These are phyloP conservation scores for Branchellion lobata DNA, from an alignment of 2,888 invertebrate genomes.

Conservation along the genomic window DNA sequence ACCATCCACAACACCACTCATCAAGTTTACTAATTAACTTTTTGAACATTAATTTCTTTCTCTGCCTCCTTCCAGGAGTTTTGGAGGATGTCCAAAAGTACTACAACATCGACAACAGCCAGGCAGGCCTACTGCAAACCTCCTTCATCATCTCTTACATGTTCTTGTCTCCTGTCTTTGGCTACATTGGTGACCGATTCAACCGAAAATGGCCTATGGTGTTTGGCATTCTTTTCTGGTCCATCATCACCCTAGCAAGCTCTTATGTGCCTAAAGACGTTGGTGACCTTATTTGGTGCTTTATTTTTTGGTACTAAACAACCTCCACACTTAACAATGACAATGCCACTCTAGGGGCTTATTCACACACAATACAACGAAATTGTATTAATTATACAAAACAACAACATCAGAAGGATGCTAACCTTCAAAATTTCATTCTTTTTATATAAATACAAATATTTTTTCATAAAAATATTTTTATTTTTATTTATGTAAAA, in stretches of 20 bases:
- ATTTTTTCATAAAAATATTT: too few species aligned
- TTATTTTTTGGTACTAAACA: too few species aligned
- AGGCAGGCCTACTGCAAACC: conserved; percentile 85
- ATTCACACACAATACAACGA: too few species aligned
- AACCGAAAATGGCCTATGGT: conserved; percentile 87
- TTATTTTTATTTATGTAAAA: too few species aligned
- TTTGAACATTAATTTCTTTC: too few species aligned
- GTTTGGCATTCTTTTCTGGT: conserved; percentile 89
- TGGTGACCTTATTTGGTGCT: conserved; percentile 31
- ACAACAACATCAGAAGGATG: too few species aligned
- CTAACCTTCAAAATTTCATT: too few species aligned
- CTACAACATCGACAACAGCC: conserved; percentile 62
- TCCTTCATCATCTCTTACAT: conserved; percentile 95
- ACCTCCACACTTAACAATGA: too few species aligned
- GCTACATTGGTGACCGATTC: conserved; percentile 94
- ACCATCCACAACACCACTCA: not conserved
- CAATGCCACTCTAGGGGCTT: too few species aligned
- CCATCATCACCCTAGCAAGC: conserved; percentile 85
- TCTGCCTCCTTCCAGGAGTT: conserved; percentile 51
- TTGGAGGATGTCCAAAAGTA: conserved; percentile 49
- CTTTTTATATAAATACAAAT: too few species aligned
- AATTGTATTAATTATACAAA: too few species aligned
- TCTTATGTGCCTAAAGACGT: conserved; percentile 68
- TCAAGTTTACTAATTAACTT: too few species aligned
- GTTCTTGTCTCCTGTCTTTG: conserved; percentile 94